A percentile compares a stretch with the other conserved stretches of the same genome.
phyloP scores from a whole-genome alignment of 2,113 vertebrate genomes.

The Plotosus lineatus region DNA sequence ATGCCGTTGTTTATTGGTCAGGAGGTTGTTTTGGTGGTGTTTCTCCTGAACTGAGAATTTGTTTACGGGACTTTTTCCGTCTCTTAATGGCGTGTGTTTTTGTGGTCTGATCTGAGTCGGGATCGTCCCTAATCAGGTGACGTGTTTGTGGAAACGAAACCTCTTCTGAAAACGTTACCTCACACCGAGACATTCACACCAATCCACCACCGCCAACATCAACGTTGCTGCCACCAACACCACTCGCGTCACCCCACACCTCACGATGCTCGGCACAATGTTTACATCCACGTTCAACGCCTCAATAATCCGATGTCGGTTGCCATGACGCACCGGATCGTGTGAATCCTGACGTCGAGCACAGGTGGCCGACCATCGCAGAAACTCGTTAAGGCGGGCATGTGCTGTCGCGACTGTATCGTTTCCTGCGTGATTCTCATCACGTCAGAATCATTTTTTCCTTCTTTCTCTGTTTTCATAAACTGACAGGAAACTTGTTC shows the following conservation, averaged over 20 bases:
- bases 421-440: too few species aligned
- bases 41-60: constrained; percentile 30
- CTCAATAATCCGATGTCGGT: constrained; percentile 9
- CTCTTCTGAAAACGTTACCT: constrained; percentile 18
- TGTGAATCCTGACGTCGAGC: constrained; percentile 1
- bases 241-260: background rate
- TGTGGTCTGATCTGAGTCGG: background rate
- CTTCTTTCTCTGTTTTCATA: background rate
- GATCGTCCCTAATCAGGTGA: constrained; percentile 1
- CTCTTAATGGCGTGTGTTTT: background rate
- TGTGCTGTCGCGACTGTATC: too few species aligned
- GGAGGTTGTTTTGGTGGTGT: constrained; percentile 45
- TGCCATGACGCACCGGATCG: background rate
- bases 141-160: constrained; percentile 1
- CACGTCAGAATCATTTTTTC: background rate
- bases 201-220: background rate
- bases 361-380: background rate
- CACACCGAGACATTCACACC: background rate
- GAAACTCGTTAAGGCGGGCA: background rate
- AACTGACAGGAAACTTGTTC: background rate
- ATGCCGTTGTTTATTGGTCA: constrained; percentile 61
- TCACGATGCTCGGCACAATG: constrained; percentile 31
- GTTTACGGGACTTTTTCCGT: constrained; percentile 17
- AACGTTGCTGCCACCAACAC: background rate
- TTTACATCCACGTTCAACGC: constrained; percentile 36